Conservation (phyloP, 2,888 invertebrate species). For the Dryomyza anilis region DNA sequence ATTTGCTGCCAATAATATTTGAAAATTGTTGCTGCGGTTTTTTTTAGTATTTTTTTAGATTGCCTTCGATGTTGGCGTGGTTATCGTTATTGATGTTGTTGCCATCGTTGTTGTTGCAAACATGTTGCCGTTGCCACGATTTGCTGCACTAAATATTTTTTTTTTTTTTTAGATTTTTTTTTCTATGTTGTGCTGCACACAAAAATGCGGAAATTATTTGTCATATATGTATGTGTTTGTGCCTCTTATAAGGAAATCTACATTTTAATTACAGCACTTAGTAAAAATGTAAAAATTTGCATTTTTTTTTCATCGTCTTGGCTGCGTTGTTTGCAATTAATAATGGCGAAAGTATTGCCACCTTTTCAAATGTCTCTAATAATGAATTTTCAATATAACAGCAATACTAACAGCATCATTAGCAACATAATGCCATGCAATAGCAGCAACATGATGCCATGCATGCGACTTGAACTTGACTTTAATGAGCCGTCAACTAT, state of each 20-base stretch:
- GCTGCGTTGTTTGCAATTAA: background rate
- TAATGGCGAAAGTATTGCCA: background rate
- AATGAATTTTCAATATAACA: too few species aligned
- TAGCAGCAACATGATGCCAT: too few species aligned
- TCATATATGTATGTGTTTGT: background rate
- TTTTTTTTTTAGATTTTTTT: too few species aligned
- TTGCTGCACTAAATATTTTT: background rate
- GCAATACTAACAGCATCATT: too few species aligned
- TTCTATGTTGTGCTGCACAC: background rate
- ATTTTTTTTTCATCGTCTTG: background rate
- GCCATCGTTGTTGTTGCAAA: constrained; percentile 1
- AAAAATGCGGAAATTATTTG: constrained; percentile 20
- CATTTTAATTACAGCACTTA: background rate
- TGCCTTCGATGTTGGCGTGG: background rate
- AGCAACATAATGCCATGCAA: too few species aligned
- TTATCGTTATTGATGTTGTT: background rate
- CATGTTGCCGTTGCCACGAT: background rate
- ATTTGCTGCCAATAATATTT: constrained; percentile 44
- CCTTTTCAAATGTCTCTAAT: too few species aligned
- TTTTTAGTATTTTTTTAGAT: background rate
- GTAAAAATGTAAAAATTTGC: background rate
- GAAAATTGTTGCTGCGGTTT: constrained; percentile 38
- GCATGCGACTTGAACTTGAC: constrained; percentile 14
- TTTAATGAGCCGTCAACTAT: background rate
- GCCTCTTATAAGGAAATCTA: background rate